These are phyloP conservation scores for Ips typographus DNA, from an alignment of 1,140 invertebrate genomes.

Conservation along the genomic window DNA sequence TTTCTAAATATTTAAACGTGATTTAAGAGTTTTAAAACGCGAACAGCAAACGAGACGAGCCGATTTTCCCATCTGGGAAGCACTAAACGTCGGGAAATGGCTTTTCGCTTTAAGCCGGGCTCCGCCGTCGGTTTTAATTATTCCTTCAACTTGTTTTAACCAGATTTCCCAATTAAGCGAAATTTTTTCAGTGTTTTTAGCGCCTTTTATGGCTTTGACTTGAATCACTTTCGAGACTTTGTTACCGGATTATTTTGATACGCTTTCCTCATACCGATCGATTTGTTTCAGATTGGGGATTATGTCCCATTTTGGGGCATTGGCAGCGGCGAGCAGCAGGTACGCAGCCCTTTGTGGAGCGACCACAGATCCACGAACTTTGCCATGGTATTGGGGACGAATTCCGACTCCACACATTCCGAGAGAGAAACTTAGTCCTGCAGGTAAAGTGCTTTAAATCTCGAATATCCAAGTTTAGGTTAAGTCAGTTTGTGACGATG, in stretches of 20 bases:
- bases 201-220: background rate
- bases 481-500: too few species aligned
- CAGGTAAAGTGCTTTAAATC: slow-evolving; percentile 50
- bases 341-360: slow-evolving; percentile 66
- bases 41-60: slow-evolving; percentile 1
- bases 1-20: slow-evolving; percentile 16
- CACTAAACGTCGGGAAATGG: slow-evolving; percentile 22
- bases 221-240: background rate
- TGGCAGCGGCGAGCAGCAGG: slow-evolving; percentile 61
- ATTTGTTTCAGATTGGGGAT: slow-evolving; percentile 71
- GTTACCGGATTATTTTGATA: background rate
- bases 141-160: slow-evolving; percentile 21
- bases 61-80: slow-evolving; percentile 21
- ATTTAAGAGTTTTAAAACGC: slow-evolving; percentile 22
- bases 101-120: slow-evolving; percentile 19
- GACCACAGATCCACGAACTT: slow-evolving; percentile 49
- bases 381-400: slow-evolving; percentile 57
- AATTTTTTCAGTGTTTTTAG: slow-evolving; percentile 13
- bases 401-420: slow-evolving; percentile 52
- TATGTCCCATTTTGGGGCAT: slow-evolving; percentile 75
- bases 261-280: background rate
- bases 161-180: slow-evolving; percentile 15
- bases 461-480: too few species aligned
- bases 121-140: slow-evolving; percentile 24
- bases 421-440: slow-evolving; percentile 56